These are phyloP conservation scores for Thaleichthys pacificus DNA, from an alignment of 2,797 vertebrate genomes.

Conservation along the genomic window DNA sequence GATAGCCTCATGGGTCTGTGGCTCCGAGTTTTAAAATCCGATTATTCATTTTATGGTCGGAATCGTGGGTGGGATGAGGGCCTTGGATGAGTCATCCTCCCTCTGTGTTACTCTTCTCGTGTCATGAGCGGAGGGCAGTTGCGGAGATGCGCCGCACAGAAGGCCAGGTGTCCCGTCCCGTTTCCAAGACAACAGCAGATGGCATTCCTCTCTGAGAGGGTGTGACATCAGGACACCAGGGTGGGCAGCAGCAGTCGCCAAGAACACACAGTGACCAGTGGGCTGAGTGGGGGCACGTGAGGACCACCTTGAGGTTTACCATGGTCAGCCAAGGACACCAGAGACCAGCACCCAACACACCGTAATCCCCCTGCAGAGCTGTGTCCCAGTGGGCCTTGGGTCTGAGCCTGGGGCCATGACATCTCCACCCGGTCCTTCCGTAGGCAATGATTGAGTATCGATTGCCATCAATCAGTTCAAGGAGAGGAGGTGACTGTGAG, in stretches of 20 bases:
- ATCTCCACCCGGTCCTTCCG: conserved; percentile 31
- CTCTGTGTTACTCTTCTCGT: no score
- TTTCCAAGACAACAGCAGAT: conserved; percentile 5
- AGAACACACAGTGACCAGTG: neutral
- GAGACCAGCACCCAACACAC: neutral
- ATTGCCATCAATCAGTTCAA: conserved; percentile 45
- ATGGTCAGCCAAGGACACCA: conserved; percentile 4
- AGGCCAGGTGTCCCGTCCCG: neutral
- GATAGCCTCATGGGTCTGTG: no score
- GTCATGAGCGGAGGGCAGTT: no score
- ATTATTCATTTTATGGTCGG: no score
- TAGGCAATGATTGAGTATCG: conserved; percentile 53
- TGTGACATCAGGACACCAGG: neutral
- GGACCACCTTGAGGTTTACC: neutral
- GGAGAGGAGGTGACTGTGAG: conserved; percentile 10
- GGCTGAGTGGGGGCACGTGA: neutral
- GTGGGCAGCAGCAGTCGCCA: neutral
- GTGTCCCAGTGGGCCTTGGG: neutral
- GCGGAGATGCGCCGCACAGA: no score
- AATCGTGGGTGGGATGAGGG: no score
- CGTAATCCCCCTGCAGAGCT: conserved; percentile 5
- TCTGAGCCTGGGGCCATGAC: conserved; percentile 10
- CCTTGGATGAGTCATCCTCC: no score
- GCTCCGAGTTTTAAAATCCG: no score
- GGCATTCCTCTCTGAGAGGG: neutral